Conservation (phyloP, 2,113 vertebrate species). For the Scopus umbretta region DNA sequence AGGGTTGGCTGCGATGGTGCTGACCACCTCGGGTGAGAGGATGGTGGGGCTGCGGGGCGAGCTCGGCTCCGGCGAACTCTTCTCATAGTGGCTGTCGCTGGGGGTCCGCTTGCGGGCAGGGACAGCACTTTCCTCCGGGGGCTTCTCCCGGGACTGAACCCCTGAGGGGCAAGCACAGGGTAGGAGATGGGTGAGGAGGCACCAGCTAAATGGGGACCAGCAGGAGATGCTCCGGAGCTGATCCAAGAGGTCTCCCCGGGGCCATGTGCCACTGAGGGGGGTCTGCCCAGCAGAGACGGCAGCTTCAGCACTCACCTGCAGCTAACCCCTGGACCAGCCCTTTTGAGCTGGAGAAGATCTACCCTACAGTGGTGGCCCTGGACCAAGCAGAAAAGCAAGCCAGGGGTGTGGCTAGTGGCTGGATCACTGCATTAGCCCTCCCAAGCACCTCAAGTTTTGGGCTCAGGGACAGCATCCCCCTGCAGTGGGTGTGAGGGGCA, state of each 20-base stretch:
- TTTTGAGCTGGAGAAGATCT: neutral
- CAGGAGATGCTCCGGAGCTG: neutral
- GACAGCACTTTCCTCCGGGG: constrained; percentile 68
- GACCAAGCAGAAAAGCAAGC: neutral
- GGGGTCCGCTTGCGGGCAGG: constrained; percentile 71
- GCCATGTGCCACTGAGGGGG: neutral
- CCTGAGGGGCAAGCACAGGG: constrained; percentile 69
- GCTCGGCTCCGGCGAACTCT: constrained; percentile 64
- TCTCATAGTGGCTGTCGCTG: constrained; percentile 85
- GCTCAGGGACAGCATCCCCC: neutral
- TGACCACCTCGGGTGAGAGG: constrained; percentile 92
- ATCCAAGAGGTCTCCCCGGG: neutral
- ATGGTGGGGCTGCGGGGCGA: constrained; percentile 78
- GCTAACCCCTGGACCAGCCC: neutral
- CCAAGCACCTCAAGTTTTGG: neutral
- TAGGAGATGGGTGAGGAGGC: neutral
- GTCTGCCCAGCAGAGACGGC: neutral
- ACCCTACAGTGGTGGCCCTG: neutral
- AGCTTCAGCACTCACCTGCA: neutral
- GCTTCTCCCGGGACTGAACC: constrained; percentile 76
- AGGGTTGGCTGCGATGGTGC: constrained; percentile 91
- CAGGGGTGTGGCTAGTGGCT: neutral
- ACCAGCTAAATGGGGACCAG: neutral
- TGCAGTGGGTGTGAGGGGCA: neutral
- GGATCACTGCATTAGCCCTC: neutral